Evolutionary conservation across 2,888 invertebrate species (phyloP), one percentile per base, ranked within the genome.

Genomic region (Andrena haemorrhoa): DNA sequence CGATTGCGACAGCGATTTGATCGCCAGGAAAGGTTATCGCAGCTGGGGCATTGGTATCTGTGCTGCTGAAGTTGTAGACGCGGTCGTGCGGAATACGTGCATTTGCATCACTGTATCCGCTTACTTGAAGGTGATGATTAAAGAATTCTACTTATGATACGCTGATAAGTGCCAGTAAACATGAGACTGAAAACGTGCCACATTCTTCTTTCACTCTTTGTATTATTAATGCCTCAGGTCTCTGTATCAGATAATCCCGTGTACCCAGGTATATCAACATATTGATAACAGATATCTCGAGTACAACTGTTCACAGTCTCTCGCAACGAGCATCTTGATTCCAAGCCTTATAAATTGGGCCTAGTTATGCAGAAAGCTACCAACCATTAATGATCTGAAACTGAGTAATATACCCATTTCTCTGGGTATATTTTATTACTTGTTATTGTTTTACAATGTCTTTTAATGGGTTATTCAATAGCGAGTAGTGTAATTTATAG

Each of bases 21-120:
- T 95, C 87, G 92, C 91, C 79, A 92, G 94, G 89, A 95, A 95
- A 90, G 95, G 95, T 20, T 94, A 94, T 90, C 94, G 95, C 51
- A 94, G 94, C 49, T 95, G 95, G 95, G 95, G 94, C 29, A 94
- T 94, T 83, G 95, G 95, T 29, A 91, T 95, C 60, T 94, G 95
- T 84, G 94, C 94, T 12, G 93, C 94, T 51, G 93, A 94, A 78
- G 93, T 95, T 29, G 93, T 94, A 70, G 93, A 94, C 75, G 92
- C 94, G 49, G 92, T 95, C 56, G 88, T 95, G 41, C 93, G 94
- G 83, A 95, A 95, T 89, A 94, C 93, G 58, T 90, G 93, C 70
- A 92, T 92, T 63, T 94, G 95, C 81, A 94, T 94, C 77, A 94
- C 95, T 2, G 94, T 95, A 2, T 95, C 95, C 1, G 94, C 94